Conservation (phyloP, 2,797 vertebrate genomes). For the Pseudochirops cupreus region DNA sequence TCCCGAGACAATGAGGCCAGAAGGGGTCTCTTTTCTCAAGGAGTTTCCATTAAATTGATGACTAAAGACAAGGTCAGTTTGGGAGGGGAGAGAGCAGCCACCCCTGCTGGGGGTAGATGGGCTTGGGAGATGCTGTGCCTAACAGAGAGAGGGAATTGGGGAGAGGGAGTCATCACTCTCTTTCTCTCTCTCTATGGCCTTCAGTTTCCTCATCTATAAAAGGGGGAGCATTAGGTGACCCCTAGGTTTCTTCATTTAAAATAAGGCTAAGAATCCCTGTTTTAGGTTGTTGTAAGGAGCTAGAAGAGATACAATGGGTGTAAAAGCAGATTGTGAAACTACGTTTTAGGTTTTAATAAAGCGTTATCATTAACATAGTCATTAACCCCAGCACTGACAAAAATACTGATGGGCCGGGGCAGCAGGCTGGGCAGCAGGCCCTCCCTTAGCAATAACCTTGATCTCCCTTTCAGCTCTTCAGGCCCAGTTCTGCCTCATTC, state of each 20-base stretch:
- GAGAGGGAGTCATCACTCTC: neutral
- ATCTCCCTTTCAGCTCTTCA: too few species aligned
- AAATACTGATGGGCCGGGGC: neutral
- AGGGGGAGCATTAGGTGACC: neutral
- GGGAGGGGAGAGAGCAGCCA: neutral
- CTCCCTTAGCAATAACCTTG: neutral
- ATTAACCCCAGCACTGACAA: neutral
- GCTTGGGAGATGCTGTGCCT: neutral
- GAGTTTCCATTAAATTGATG: neutral
- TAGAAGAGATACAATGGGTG: neutral
- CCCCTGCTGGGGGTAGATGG: neutral
- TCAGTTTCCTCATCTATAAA: neutral
- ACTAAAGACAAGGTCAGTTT: neutral
- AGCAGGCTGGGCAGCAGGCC: too few species aligned
- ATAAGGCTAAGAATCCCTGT: neutral
- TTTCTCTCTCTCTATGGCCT: neutral
- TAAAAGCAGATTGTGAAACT: neutral
- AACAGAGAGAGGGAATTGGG: neutral
- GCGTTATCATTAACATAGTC: neutral
- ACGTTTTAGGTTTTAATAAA: neutral
- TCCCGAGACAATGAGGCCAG: neutral
- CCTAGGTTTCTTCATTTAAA: neutral
- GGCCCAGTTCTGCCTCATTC: too few species aligned
- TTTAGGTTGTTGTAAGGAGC: neutral
- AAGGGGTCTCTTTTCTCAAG: neutral